A percentile compares a stretch with the other conserved stretches of the same genome.
Conservation (phyloP, 2,113 vertebrate genomes). For the Pelodiscus sinensis region DNA sequence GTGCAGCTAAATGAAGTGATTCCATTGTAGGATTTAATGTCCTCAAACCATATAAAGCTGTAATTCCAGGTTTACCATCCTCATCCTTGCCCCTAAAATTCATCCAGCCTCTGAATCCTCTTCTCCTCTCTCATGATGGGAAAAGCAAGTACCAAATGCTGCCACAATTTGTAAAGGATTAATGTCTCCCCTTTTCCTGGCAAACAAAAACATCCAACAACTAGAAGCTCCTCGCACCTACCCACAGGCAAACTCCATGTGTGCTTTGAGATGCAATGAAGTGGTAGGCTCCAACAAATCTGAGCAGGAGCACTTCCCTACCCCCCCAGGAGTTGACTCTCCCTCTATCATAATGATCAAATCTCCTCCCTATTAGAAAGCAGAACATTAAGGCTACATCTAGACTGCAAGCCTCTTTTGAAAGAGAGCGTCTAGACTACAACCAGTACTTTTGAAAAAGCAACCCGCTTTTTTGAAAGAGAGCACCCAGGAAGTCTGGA, state of each 20-base stretch:
- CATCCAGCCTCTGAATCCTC: neutral
- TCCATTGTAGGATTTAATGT: neutral
- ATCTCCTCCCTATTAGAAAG: neutral
- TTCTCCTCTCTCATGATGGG: neutral
- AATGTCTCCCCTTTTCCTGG: neutral
- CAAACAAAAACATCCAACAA: neutral
- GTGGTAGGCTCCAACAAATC: neutral
- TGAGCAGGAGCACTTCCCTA: neutral
- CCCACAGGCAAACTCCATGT: neutral
- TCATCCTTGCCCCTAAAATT: neutral
- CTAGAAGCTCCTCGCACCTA: neutral
- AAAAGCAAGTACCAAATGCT: neutral
- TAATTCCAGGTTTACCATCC: neutral
- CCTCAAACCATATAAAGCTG: rapidly evolving
- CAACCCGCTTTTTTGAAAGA: too few species aligned
- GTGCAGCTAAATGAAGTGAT: neutral
- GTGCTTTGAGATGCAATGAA: neutral
- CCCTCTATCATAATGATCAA: neutral
- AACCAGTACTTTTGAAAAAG: too few species aligned
- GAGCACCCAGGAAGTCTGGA: too few species aligned
- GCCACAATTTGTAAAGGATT: neutral
- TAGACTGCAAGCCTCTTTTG: too few species aligned
- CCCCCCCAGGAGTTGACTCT: neutral
- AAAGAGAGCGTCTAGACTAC: too few species aligned
- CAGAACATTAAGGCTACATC: neutral